Evolutionary conservation across 2,113 vertebrate genomes (phyloP).

Genomic region (Shinisaurus crocodilurus): DNA sequence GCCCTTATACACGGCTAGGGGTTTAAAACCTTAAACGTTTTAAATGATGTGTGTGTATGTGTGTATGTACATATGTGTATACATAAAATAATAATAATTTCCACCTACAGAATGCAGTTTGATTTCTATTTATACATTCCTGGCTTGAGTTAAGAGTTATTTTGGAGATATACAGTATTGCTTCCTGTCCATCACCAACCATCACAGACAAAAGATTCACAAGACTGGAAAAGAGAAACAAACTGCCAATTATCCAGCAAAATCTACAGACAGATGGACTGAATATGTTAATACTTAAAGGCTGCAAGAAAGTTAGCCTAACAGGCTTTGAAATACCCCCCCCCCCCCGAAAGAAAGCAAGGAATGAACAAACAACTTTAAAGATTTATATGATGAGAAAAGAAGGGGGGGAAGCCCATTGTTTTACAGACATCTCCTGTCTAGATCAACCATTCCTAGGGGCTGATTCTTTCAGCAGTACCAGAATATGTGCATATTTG

Average conservation of each 20-base stretch:
- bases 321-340: background rate
- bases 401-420: background rate
- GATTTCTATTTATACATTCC: background rate
- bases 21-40: too few species aligned
- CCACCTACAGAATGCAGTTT: too few species aligned
- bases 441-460: background rate
- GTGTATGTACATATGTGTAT: too few species aligned
- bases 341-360: constrained; percentile 7
- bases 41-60: too few species aligned
- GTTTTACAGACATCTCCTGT: background rate
- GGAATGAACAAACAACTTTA: background rate
- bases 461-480: background rate
- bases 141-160: background rate
- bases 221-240: background rate
- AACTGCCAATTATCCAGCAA: rapidly evolving
- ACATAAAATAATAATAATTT: too few species aligned
- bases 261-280: background rate
- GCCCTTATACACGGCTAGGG: too few species aligned
- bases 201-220: background rate
- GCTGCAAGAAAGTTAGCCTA: background rate
- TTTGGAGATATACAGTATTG: background rate
- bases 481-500: background rate
- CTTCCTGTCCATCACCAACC: background rate
- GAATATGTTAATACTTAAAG: background rate
- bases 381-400: background rate